Evolutionary conservation across 2,113 vertebrate species (phyloP).

Genomic region (Corythoichthys intestinalis): DNA sequence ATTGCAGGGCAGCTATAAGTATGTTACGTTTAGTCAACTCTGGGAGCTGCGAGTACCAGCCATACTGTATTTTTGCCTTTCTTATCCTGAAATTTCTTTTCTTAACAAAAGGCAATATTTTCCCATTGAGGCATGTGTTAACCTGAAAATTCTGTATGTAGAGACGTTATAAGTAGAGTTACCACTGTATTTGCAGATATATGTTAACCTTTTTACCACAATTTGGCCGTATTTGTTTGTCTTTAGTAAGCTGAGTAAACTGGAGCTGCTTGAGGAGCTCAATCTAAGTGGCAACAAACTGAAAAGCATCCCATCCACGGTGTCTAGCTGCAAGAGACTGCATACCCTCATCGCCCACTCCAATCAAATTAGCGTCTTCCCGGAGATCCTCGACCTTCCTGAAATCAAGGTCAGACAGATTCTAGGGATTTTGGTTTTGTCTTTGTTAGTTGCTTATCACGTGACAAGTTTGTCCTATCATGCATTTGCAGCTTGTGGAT

Average conservation of each 20-base stretch:
- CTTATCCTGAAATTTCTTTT: too few relatives aligned
- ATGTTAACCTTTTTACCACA: background rate
- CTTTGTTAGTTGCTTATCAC: background rate
- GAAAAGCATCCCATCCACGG: slow-evolving; percentile 91
- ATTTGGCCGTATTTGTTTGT: slow-evolving; percentile 11
- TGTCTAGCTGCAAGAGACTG: slow-evolving; percentile 89
- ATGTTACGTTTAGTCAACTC: too few relatives aligned
- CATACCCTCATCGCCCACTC: slow-evolving; percentile 91
- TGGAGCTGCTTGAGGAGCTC: slow-evolving; percentile 90
- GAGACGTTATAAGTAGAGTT: too few relatives aligned
- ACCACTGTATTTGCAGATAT: background rate
- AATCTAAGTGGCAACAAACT: slow-evolving; percentile 94
- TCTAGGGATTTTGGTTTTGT: background rate
- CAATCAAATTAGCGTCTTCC: slow-evolving; percentile 91
- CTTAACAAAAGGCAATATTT: too few relatives aligned
- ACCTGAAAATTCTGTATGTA: too few relatives aligned
- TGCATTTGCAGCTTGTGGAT: slow-evolving; percentile 81
- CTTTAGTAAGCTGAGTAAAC: slow-evolving; percentile 87
- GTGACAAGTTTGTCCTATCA: background rate
- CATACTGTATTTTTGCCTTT: too few relatives aligned
- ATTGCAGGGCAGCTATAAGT: too few relatives aligned
- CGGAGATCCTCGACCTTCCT: slow-evolving; percentile 90
- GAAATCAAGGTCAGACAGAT: slow-evolving; percentile 84
- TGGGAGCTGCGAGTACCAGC: too few relatives aligned
- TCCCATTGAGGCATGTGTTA: too few relatives aligned